Evolutionary conservation across 2,797 vertebrate genomes (phyloP).

Genomic region (Microctenopoma steveboyesi): DNA sequence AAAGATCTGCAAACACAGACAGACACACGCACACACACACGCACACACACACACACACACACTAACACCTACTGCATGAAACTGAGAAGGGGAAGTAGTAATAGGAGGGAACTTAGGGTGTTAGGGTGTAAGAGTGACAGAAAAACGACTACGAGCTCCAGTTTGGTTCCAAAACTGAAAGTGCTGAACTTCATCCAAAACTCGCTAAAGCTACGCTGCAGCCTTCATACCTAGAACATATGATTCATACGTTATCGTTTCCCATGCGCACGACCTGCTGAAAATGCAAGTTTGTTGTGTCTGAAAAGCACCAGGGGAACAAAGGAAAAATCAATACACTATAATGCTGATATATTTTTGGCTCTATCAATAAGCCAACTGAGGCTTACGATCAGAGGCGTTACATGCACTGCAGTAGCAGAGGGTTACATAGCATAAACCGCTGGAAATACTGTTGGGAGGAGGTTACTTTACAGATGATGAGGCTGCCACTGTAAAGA

Average conservation of each 20-base stretch:
- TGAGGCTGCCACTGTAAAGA: neutral
- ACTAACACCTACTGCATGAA: slow-evolving; percentile 31
- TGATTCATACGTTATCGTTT: slow-evolving; percentile 42
- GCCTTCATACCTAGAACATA: slow-evolving; percentile 31
- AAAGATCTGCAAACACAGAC: slow-evolving; percentile 11
- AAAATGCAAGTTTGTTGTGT: slow-evolving; percentile 63
- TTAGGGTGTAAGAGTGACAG: slow-evolving; percentile 7
- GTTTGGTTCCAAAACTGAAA: slow-evolving; percentile 4
- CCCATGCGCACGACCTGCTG: slow-evolving; percentile 43
- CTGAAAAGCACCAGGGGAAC: slow-evolving; percentile 54
- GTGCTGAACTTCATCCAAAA: neutral
- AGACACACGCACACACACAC: neutral
- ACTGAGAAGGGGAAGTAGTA: slow-evolving; percentile 60
- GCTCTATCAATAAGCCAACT: slow-evolving; percentile 52
- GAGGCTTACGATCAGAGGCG: slow-evolving; percentile 31
- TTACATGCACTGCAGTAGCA: slow-evolving; percentile 13
- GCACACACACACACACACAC: neutral
- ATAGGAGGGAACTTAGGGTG: slow-evolving; percentile 37
- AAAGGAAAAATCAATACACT: slow-evolving; percentile 68
- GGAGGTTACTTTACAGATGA: slow-evolving; percentile 12
- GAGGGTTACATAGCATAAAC: slow-evolving; percentile 38
- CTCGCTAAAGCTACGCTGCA: slow-evolving; percentile 14
- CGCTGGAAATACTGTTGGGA: slow-evolving; percentile 32
- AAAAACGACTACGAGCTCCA: slow-evolving; percentile 8
- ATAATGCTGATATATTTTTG: slow-evolving; percentile 67